phyloP scores from a whole-genome alignment of 2,113 vertebrate genomes.

The Heterochromis multidens region DNA sequence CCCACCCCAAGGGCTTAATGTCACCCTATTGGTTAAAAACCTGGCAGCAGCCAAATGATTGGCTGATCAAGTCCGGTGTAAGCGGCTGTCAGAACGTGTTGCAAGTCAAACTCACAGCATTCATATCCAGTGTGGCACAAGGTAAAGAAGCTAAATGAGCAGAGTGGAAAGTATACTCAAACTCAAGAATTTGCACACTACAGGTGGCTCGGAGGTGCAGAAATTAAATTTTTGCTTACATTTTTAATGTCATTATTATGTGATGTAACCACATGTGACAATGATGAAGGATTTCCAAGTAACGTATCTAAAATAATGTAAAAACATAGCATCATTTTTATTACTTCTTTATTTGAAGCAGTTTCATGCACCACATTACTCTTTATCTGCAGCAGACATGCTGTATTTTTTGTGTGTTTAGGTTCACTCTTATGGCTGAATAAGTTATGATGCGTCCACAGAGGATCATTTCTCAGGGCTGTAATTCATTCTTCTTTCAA shows the following conservation, averaged over 20 bases:
- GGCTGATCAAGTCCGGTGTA: background rate
- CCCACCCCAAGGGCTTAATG: slow-evolving; percentile 9
- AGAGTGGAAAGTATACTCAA: background rate
- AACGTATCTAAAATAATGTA: background rate
- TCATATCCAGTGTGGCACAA: slow-evolving; percentile 27
- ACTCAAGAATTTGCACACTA: background rate
- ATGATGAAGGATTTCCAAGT: background rate
- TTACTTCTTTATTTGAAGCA: background rate
- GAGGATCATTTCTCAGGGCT: background rate
- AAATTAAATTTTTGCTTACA: background rate
- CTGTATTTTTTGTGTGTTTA: background rate
- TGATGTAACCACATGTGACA: background rate
- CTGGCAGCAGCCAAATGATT: slow-evolving; percentile 14
- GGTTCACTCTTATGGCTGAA: slow-evolving; percentile 4
- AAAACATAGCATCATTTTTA: background rate
- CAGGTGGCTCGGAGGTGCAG: background rate
- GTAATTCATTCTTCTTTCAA: background rate
- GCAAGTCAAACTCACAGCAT: slow-evolving; percentile 22
- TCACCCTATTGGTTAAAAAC: slow-evolving; percentile 50
- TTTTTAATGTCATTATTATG: background rate
- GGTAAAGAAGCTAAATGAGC: slow-evolving; percentile 45
- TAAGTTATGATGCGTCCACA: background rate
- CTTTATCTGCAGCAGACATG: background rate
- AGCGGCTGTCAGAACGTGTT: slow-evolving; percentile 50
- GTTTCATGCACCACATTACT: background rate